These are phyloP conservation scores for Drosophila histrio DNA, from an alignment of 2,888 invertebrate species.

Conservation along the genomic window DNA sequence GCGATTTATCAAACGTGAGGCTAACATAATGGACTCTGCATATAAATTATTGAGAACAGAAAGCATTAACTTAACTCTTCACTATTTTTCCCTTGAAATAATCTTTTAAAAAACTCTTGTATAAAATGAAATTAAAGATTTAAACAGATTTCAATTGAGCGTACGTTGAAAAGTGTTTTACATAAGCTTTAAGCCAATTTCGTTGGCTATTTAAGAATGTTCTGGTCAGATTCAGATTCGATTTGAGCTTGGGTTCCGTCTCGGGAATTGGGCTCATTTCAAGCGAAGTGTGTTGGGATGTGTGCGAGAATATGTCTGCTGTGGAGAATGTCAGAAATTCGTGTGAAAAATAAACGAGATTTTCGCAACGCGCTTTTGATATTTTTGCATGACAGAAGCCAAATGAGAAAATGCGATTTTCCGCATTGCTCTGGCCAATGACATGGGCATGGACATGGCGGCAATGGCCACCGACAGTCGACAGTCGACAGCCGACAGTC, in stretches of 20 bases:
- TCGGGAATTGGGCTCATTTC: slow-evolving; percentile 56
- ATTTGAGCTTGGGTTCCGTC: slow-evolving; percentile 42
- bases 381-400: slow-evolving; percentile 78
- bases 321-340: slow-evolving; percentile 71
- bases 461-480: slow-evolving; percentile 53
- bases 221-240: slow-evolving; percentile 24
- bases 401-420: slow-evolving; percentile 79
- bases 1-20: too few relatives aligned
- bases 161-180: slow-evolving; percentile 2
- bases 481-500: slow-evolving; percentile 5
- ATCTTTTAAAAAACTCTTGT: neutral
- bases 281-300: slow-evolving; percentile 16
- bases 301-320: slow-evolving; percentile 20
- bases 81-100: neutral
- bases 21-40: too few relatives aligned
- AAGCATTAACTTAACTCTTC: too few relatives aligned
- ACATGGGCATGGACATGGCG: slow-evolving; percentile 70
- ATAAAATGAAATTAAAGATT: neutral
- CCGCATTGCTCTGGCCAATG: slow-evolving; percentile 79
- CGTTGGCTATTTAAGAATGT: slow-evolving; percentile 36
- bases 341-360: slow-evolving; percentile 79
- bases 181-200: slow-evolving; percentile 41
- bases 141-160: neutral
- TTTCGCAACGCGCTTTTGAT: slow-evolving; percentile 77
- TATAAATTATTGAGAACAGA: neutral